Base-by-base conservation (phyloP, 1,140 invertebrate species). In the Mactra quadrangularis region DNA sequence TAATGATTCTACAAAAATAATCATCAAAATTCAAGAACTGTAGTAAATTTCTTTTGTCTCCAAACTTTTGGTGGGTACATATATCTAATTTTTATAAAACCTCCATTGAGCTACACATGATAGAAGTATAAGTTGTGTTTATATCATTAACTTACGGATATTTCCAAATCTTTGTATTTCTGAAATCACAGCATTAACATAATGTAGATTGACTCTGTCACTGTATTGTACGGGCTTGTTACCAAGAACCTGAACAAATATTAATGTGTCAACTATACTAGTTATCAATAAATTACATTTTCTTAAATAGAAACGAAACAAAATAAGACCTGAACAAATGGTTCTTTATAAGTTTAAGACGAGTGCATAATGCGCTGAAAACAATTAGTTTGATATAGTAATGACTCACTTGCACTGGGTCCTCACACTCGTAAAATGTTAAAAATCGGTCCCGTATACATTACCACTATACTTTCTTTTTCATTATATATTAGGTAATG, bases 301-400 rank as follows among this genome's bases (percentile, higher is more conserved):
- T 47, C 45, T 7, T 47, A 47, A 47, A 47, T 9, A 47, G 7
- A 47, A 47, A 47, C 7, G 7, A 19, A 9, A 47, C 19, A 11
- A 11, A 60, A 7, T 27, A 57, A 7, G 22, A 27, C 9, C 0
- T 97, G 55, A 66, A 38, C 22, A 66, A 57, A 22, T 19, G 6
- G 31, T 38, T 27, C 9, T 38, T 9, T 7, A 64, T 11, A 64
- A 57, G 11, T 22, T 7, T 9, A 27, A 27, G 7, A 27, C 7
- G 55, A 22, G n/a, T n/a, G n/a, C n/a, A n/a, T n/a, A n/a, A n/a
- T n/a, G n/a, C n/a, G n/a, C n/a, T n/a, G n/a, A n/a, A n/a, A n/a
- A n/a, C n/a, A n/a, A n/a, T n/a, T n/a, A n/a, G n/a, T n/a, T n/a
- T n/a, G n/a, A n/a, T n/a, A n/a, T n/a, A n/a, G n/a, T n/a, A n/a